phyloP scores from a whole-genome alignment of 2,888 invertebrate species.

The Lymantria dispar region DNA sequence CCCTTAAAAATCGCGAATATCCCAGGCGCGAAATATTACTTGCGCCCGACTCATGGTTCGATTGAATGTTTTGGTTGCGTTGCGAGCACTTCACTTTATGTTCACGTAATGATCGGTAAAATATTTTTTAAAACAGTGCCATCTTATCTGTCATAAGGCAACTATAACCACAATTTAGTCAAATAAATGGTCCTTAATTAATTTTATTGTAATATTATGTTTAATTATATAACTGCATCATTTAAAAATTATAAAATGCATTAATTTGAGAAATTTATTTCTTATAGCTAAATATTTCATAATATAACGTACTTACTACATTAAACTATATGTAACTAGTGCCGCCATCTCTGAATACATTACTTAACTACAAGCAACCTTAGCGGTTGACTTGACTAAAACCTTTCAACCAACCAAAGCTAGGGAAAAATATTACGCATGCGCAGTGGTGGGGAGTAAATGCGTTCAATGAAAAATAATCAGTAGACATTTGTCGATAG shows the following conservation, averaged over 20 bases:
- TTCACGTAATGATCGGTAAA: slow-evolving; percentile 59
- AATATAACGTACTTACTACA: too few relatives aligned
- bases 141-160: slow-evolving; percentile 30
- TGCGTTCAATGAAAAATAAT: slow-evolving; percentile 58
- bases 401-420: slow-evolving; percentile 40
- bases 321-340: not conserved
- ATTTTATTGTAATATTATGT: not conserved
- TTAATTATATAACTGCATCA: too few relatives aligned
- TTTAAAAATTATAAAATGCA: too few relatives aligned
- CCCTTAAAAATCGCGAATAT: slow-evolving; percentile 45
- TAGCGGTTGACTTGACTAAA: slow-evolving; percentile 20
- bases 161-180: not conserved
- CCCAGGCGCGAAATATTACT: slow-evolving; percentile 65
- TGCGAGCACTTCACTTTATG: not conserved
- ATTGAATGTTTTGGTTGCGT: slow-evolving; percentile 69
- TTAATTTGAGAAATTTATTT: too few relatives aligned
- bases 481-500: slow-evolving; percentile 58
- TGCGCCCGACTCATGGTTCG: slow-evolving; percentile 60
- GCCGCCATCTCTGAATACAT: slow-evolving; percentile 31
- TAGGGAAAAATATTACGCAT: slow-evolving; percentile 61
- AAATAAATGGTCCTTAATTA: not conserved
- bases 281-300: too few relatives aligned
- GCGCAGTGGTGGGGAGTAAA: slow-evolving; percentile 67
- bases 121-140: slow-evolving; percentile 34
- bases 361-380: slow-evolving; percentile 12